Evolutionary conservation across 2,888 invertebrate species (phyloP).

Genomic region (Drosophila anomelani): DNA sequence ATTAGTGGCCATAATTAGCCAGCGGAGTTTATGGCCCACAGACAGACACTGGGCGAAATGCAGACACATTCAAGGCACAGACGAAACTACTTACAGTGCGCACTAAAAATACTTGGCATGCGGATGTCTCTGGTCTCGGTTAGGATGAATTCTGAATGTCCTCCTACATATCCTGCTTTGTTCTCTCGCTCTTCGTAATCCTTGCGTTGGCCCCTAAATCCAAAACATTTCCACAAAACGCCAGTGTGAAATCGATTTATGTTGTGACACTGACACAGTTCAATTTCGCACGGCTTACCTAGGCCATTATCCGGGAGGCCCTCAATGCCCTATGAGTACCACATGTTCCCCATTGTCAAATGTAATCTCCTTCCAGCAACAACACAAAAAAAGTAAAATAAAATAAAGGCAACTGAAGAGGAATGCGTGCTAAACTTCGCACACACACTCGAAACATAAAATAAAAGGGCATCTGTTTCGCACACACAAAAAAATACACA

Average conservation of each 20-base stretch:
- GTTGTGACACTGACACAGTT: conserved; percentile 49
- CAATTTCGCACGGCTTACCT: conserved; percentile 48
- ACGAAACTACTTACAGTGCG: conserved; percentile 38
- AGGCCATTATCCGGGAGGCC: conserved; percentile 36
- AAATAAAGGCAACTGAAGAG: conserved; percentile 16
- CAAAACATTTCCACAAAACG: conserved; percentile 26
- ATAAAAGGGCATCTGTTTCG: conserved; percentile 62
- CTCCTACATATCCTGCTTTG: neutral
- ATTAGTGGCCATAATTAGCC: conserved; percentile 79
- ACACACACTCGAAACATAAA: conserved; percentile 44
- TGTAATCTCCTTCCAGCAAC: conserved; percentile 40
- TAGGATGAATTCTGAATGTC: neutral
- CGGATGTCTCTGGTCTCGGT: conserved; percentile 9
- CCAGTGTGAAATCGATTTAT: conserved; percentile 35
- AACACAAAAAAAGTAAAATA: conserved; percentile 10
- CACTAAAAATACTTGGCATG: conserved; percentile 27
- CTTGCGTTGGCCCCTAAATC: conserved; percentile 14
- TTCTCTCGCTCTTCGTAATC: conserved; percentile 9
- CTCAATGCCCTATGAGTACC: conserved; percentile 36
- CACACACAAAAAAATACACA: conserved; percentile 31
- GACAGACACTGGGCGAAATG: conserved; percentile 55
- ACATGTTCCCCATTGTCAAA: conserved; percentile 52
- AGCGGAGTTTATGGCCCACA: conserved; percentile 71
- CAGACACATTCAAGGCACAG: conserved; percentile 50
- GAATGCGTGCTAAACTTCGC: conserved; percentile 47